phyloP scores from a whole-genome alignment of 2,888 invertebrate genomes.

The Drosophila falleni region DNA sequence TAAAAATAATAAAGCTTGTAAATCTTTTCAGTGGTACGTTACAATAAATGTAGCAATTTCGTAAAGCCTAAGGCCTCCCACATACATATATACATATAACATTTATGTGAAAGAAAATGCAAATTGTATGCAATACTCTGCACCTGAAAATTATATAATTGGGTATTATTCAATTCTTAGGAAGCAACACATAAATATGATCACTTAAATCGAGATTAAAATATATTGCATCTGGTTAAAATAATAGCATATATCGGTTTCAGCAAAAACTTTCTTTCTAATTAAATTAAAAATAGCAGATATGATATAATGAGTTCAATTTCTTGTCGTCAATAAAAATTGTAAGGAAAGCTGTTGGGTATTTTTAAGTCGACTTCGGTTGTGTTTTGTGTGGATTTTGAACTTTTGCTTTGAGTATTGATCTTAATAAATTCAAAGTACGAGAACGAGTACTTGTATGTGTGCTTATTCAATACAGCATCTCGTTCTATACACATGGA shows the following conservation, averaged over 20 bases:
- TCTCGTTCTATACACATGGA: conserved; percentile 43
- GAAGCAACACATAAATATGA: too few relatives aligned
- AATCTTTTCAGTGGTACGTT: conserved; percentile 2
- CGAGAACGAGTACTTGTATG: conserved; percentile 33
- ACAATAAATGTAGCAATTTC: conserved; percentile 24
- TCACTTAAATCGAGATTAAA: neutral
- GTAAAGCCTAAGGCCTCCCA: conserved; percentile 16
- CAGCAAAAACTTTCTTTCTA: too few relatives aligned
- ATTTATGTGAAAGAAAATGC: conserved; percentile 22
- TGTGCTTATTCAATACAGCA: conserved; percentile 47
- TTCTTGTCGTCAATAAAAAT: neutral
- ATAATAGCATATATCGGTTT: too few relatives aligned
- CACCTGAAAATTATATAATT: neutral
- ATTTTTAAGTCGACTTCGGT: conserved; percentile 7
- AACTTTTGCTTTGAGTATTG: conserved; percentile 35
- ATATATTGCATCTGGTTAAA: too few relatives aligned
- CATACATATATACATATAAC: neutral
- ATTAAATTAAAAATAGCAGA: neutral
- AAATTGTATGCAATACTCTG: conserved; percentile 29
- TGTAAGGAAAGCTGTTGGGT: conserved; percentile 7
- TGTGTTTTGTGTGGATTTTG: conserved; percentile 15
- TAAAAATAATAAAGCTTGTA: conserved; percentile 4
- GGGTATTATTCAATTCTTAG: neutral
- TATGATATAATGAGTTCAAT: neutral
- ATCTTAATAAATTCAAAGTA: conserved; percentile 72